phyloP scores from a whole-genome alignment of 2,888 invertebrate species.

The Bombylius major region DNA sequence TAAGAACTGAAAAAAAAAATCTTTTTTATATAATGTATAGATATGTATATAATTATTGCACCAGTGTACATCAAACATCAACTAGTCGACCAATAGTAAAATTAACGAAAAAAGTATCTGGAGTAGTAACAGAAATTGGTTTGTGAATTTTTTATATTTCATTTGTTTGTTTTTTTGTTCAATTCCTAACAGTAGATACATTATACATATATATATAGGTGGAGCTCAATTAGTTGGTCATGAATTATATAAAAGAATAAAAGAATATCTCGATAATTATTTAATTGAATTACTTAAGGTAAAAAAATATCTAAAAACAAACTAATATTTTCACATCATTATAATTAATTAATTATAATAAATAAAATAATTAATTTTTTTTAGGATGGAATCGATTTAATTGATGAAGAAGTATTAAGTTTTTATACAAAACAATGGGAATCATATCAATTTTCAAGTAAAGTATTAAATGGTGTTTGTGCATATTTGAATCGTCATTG shows the following conservation, averaged over 20 bases:
- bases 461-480: slow-evolving; percentile 94
- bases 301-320: too few relatives aligned
- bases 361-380: too few relatives aligned
- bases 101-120: too few relatives aligned
- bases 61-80: slow-evolving; percentile 77
- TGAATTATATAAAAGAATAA: slow-evolving; percentile 88
- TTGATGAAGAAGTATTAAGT: slow-evolving; percentile 90
- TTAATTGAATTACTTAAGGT: slow-evolving; percentile 65
- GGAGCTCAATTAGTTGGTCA: slow-evolving; percentile 96
- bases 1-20: too few relatives aligned
- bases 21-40: too few relatives aligned
- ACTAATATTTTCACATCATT: too few relatives aligned
- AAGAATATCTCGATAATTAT: slow-evolving; percentile 82
- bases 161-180: too few relatives aligned
- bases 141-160: too few relatives aligned
- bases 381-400: slow-evolving; percentile 66
- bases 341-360: too few relatives aligned
- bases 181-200: too few relatives aligned
- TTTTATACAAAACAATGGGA: slow-evolving; percentile 98
- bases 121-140: slow-evolving; percentile 12
- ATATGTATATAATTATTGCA: slow-evolving; percentile 97
- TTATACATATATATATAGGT: slow-evolving; percentile 31
- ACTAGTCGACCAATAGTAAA: slow-evolving; percentile 13
- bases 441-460: slow-evolving; percentile 94
- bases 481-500: slow-evolving; percentile 96